Evolutionary conservation across 2,113 vertebrate genomes (phyloP).

Genomic region (Tenebrosternarchus preto): DNA sequence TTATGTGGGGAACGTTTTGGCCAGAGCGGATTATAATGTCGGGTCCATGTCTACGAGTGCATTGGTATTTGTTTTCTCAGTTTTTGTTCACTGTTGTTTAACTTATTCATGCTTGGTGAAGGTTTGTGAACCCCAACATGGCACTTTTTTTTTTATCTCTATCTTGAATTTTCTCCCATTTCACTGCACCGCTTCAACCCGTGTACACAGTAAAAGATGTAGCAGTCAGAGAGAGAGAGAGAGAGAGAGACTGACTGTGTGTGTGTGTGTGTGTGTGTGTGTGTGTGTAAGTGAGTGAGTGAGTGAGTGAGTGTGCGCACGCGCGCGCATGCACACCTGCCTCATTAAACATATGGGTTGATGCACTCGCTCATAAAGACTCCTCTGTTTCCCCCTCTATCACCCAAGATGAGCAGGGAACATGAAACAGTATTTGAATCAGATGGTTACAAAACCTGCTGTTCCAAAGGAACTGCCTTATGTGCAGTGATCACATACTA

Average conservation of each 20-base stretch:
- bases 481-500: neutral
- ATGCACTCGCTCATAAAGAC: neutral
- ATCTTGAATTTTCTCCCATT: conserved; percentile 43
- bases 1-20: neutral
- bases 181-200: conserved; percentile 29
- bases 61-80: neutral
- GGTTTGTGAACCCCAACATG: conserved; percentile 34
- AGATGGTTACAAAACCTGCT: neutral
- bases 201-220: neutral
- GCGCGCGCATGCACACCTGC: too few relatives aligned
- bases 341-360: too few relatives aligned
- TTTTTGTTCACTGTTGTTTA: conserved; percentile 7
- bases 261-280: conserved; percentile 5
- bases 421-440: neutral
- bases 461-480: neutral
- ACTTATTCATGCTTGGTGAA: conserved; percentile 43
- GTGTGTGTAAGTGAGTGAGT: neutral
- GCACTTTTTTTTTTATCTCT: conserved; percentile 35
- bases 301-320: neutral
- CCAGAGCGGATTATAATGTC: neutral
- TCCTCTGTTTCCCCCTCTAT: too few relatives aligned
- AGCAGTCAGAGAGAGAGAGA: neutral
- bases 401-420: neutral
- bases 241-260: neutral
- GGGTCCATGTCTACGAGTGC: conserved; percentile 10